phyloP scores from a whole-genome alignment of 92 coral and sea anemone genomes.

The Palythoa grandiflora region DNA sequence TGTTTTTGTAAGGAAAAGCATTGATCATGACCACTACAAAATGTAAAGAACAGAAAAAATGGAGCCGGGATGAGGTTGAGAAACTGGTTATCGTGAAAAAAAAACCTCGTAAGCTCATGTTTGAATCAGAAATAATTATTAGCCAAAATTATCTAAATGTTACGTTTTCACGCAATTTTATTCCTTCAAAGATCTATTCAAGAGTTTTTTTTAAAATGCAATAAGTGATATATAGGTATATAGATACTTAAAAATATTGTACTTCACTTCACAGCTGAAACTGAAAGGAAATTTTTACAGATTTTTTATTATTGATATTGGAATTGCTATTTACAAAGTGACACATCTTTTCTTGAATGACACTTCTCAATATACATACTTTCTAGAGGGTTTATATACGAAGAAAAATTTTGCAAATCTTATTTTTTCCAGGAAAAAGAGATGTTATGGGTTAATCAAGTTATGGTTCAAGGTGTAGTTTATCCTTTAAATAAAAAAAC shows the following conservation, averaged over 20 bases:
- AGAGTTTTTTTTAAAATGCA: not conserved
- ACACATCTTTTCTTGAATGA: no score
- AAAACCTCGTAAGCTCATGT: not conserved
- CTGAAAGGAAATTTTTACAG: not conserved
- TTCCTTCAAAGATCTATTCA: not conserved
- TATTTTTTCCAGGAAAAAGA: not conserved
- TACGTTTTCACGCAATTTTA: not conserved
- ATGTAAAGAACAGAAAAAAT: not conserved
- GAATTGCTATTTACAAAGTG: no score
- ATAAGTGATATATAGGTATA: not conserved
- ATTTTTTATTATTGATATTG: not conserved
- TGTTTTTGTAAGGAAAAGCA: not conserved
- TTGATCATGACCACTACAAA: not conserved
- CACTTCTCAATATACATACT: no score
- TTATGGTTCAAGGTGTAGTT: not conserved
- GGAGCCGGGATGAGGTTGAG: not conserved
- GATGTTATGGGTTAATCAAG: not conserved
- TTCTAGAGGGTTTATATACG: not conserved
- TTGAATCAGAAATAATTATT: not conserved
- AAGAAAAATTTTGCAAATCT: not conserved
- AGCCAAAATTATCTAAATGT: not conserved
- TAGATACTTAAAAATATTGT: not conserved
- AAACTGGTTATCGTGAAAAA: not conserved
- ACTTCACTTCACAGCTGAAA: not conserved
- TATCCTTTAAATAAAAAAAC: not conserved